phyloP scores from a whole-genome alignment of 1,140 invertebrate genomes.

The Wiebesia pumilae region DNA sequence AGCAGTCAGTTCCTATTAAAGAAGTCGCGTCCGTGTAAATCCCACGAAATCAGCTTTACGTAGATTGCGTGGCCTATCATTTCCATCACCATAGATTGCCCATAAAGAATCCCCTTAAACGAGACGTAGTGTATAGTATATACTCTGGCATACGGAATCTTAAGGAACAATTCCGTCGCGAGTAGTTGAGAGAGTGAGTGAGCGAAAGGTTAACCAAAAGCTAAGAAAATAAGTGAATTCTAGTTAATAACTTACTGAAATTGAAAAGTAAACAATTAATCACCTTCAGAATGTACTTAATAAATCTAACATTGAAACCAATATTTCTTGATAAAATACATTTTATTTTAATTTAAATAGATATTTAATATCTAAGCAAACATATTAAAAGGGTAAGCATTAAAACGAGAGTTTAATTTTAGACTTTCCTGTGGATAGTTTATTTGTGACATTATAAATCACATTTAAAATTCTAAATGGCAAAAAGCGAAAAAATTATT shows the following conservation, averaged over 20 bases:
- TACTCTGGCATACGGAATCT: background rate
- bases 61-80: slow-evolving; percentile 75
- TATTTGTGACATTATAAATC: too few relatives aligned
- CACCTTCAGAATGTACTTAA: too few relatives aligned
- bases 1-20: slow-evolving; percentile 7
- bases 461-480: too few relatives aligned
- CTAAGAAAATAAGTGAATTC: background rate
- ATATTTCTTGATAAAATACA: too few relatives aligned
- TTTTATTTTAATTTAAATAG: too few relatives aligned
- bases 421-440: too few relatives aligned
- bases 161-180: background rate
- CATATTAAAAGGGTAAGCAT: too few relatives aligned
- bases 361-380: too few relatives aligned
- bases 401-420: too few relatives aligned
- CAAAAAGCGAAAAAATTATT: too few relatives aligned
- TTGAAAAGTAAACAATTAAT: too few relatives aligned
- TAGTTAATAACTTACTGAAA: background rate
- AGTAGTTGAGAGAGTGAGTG: slow-evolving; percentile 20
- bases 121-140: slow-evolving; percentile 72
- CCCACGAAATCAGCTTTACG: slow-evolving; percentile 73
- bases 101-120: slow-evolving; percentile 72
- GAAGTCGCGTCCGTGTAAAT: slow-evolving; percentile 57
- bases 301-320: too few relatives aligned
- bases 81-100: slow-evolving; percentile 76
- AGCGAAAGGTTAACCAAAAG: slow-evolving; percentile 27